These are phyloP conservation scores for Halocynthia aurantium DNA, from an alignment of 23 tunicate species.

Conservation along the genomic window DNA sequence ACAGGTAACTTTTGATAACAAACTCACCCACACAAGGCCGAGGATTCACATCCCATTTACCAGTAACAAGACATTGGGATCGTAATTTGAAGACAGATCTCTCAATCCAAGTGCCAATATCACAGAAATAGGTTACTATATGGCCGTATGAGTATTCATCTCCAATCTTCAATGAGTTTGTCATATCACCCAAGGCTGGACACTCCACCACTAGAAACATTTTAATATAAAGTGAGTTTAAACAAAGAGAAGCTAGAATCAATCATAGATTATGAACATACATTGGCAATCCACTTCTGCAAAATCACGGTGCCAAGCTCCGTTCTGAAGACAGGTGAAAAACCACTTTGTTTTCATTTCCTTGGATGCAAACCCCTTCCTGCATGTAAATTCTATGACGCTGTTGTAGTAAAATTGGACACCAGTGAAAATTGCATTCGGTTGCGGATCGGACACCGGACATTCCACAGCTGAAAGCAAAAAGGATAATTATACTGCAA, in stretches of 20 bases:
- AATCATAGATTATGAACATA: conserved; percentile 14
- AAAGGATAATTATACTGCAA: neutral
- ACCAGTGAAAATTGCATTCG: conserved; percentile 26
- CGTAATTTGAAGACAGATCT: conserved; percentile 4
- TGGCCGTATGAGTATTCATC: conserved; percentile 13
- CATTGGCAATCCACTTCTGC: conserved; percentile 37
- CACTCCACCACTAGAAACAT: conserved; percentile 27
- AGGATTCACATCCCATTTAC: conserved; percentile 30
- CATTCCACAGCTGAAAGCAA: conserved; percentile 45
- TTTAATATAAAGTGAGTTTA: neutral
- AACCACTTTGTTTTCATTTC: conserved; percentile 22
- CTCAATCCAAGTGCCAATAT: conserved; percentile 48
- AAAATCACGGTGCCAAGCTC: conserved; percentile 31
- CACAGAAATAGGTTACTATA: conserved; percentile 23
- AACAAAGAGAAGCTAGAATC: neutral
- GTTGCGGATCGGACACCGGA: conserved; percentile 28
- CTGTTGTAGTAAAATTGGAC: conserved; percentile 8
- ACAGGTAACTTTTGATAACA: neutral
- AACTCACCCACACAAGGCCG: conserved; percentile 21
- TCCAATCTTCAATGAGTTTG: conserved; percentile 18
- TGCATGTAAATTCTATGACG: conserved; percentile 28
- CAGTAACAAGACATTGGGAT: conserved; percentile 25
- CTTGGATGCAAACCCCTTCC: conserved; percentile 32
- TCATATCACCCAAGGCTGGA: conserved; percentile 14
- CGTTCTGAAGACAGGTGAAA: conserved; percentile 32